Evolutionary conservation across 2,797 vertebrate genomes (phyloP).

Genomic region (Galago senegalensis): DNA sequence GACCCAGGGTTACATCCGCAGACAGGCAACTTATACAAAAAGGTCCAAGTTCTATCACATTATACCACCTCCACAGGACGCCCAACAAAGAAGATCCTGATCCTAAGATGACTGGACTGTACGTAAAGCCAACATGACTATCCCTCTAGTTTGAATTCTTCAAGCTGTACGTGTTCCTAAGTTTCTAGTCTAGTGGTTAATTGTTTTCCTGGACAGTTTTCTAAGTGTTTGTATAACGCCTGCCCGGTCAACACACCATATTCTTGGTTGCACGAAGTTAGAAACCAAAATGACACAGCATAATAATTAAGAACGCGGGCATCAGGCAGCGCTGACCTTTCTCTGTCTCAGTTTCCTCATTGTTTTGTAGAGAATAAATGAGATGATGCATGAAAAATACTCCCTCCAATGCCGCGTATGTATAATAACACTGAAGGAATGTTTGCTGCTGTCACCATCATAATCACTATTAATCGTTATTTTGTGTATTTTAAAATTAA

Average conservation of each 20-base stretch:
- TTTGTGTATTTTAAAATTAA: neutral
- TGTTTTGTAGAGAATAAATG: neutral
- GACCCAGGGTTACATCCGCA: neutral
- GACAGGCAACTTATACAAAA: neutral
- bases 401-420: neutral
- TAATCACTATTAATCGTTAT: neutral
- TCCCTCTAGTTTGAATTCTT: neutral
- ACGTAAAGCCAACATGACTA: neutral
- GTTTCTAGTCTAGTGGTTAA: conserved; percentile 1
- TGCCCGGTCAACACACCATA: neutral
- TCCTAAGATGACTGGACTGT: neutral
- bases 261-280: neutral
- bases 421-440: neutral
- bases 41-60: neutral
- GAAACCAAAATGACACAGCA: neutral
- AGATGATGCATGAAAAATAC: neutral
- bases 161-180: neutral
- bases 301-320: neutral
- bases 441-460: neutral
- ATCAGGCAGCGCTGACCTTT: neutral
- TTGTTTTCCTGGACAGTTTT: conserved; percentile 12
- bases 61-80: neutral
- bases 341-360: neutral
- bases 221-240: neutral
- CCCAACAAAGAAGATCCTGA: neutral